These are phyloP conservation scores for Dasysyrphus albostriatus DNA, from an alignment of 2,888 invertebrate species.

Conservation along the genomic window DNA sequence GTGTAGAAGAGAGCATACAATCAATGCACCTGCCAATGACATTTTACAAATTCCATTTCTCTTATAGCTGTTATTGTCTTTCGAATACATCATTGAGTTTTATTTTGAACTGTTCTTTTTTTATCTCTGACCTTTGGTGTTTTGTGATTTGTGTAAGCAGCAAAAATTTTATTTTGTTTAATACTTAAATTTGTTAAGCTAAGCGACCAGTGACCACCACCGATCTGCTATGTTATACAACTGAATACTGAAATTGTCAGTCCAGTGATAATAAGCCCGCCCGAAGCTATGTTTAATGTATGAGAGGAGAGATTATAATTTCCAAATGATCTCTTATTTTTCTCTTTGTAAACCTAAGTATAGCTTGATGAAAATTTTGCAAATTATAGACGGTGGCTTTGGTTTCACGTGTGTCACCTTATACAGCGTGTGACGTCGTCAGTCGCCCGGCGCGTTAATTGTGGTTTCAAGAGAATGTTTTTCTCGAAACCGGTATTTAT, in stretches of 20 bases:
- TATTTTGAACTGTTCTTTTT: neutral
- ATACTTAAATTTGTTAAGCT: neutral
- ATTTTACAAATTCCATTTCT: slow-evolving; percentile 2
- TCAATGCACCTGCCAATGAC: slow-evolving; percentile 34
- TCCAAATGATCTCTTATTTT: neutral
- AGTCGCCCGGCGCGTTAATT: neutral
- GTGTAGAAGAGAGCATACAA: slow-evolving; percentile 38
- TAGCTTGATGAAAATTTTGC: neutral
- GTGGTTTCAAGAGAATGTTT: neutral
- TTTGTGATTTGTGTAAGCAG: too few relatives aligned
- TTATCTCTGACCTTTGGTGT: neutral
- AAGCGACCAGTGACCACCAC: neutral
- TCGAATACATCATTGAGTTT: slow-evolving; percentile 1
- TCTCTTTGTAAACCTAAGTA: neutral
- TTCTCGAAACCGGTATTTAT: slow-evolving; percentile 1
- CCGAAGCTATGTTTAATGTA: neutral
- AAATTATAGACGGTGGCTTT: neutral
- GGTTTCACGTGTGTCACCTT: neutral
- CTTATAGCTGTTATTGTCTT: neutral
- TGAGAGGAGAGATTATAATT: neutral
- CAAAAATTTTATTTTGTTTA: neutral
- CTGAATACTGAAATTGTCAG: neutral
- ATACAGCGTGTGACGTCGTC: too few relatives aligned
- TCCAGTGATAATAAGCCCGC: neutral
- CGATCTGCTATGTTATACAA: neutral